Evolutionary conservation across 2,888 invertebrate genomes (phyloP), one percentile per base, ranked within the genome.

Genomic region (Catocala fraxini): DNA sequence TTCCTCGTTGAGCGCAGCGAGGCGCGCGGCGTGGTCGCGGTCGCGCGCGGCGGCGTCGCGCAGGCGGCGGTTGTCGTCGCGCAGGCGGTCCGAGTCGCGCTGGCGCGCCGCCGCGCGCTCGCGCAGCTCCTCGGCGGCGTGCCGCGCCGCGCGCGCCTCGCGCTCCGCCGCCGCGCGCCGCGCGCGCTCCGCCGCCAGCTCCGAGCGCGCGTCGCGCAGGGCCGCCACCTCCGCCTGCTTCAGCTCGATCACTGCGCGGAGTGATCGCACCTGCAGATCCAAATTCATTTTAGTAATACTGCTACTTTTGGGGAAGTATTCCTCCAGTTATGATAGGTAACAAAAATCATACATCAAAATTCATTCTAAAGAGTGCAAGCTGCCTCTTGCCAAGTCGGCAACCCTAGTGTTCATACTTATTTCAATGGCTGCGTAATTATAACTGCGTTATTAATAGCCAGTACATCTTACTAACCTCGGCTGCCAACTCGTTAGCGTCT

Each of bases 191-290:
- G 96, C 95, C 47, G 95, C 91, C 56, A 97, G 94, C 77, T 97
- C 96, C 33, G 96, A 95, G 61, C 96, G 95, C 60, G 96, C 95
- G 79, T 96, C 96, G 51, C 96, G 95, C 52, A 99, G 92, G 13
- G 97, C 96, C 0, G 96, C 96, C 81, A 98, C 96, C 91, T 99
- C 98, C 33, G 96, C 96, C 85, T 97, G 97, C 82, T 97, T 97
- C 82, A 99, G 94, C 79, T 99, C 99, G 65, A 99, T 94, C 4
- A 99, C 99, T 43, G 97, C 96, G 70, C 98, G 96, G 65, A 99
- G 93, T 13, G 98, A 98, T 75, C 78, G 95, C 83, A 88, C 93
- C 93, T 92, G 71, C 0, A 55, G 56, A 46, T 34, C 15, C 3
- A 15, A 34, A 7, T 10, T n/a, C 0, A 52, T 11, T 42, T 7